Evolutionary conservation across 2,888 invertebrate genomes (phyloP).

Genomic region (Netelia virgata): DNA sequence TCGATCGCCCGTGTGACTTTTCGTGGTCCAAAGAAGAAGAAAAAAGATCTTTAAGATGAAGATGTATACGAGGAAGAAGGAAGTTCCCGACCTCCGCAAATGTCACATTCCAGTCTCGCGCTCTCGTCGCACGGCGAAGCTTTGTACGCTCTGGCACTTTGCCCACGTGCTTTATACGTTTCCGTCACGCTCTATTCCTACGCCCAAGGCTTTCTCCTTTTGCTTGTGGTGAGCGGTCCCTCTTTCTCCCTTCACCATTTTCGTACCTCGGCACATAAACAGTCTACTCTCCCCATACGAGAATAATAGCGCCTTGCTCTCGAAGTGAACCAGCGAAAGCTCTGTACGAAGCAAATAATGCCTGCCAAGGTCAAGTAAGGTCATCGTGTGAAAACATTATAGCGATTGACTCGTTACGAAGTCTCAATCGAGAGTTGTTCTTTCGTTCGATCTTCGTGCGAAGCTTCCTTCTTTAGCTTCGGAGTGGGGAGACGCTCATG

Average conservation of each 20-base stretch:
- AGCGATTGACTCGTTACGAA: no score
- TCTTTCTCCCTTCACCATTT: not conserved
- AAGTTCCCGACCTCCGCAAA: conserved; percentile 64
- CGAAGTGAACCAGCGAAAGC: conserved; percentile 17
- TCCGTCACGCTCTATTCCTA: conserved; percentile 65
- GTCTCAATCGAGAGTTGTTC: no score
- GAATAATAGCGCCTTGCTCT: conserved; percentile 32
- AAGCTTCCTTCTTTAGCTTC: no score
- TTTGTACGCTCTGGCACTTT: conserved; percentile 66
- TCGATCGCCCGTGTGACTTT: conserved; percentile 27
- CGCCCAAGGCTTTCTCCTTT: conserved; percentile 2
- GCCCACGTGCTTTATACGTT: conserved; percentile 66
- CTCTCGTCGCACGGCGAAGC: conserved; percentile 44
- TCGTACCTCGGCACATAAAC: conserved; percentile 25
- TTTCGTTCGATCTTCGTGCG: no score
- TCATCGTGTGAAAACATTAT: no score
- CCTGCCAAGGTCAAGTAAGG: no score
- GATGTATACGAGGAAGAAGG: conserved; percentile 39
- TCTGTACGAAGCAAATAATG: not conserved
- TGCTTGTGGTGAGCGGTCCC: no score
- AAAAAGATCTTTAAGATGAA: conserved; percentile 53
- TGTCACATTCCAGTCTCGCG: conserved; percentile 65
- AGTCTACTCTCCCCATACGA: conserved; percentile 1
- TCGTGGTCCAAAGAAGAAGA: conserved; percentile 9
- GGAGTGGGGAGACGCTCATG: no score